A percentile compares a stretch with the other conserved stretches of the same genome.
Evolutionary conservation across 1,140 invertebrate genomes (phyloP).

Genomic region (Sinella curviseta): DNA sequence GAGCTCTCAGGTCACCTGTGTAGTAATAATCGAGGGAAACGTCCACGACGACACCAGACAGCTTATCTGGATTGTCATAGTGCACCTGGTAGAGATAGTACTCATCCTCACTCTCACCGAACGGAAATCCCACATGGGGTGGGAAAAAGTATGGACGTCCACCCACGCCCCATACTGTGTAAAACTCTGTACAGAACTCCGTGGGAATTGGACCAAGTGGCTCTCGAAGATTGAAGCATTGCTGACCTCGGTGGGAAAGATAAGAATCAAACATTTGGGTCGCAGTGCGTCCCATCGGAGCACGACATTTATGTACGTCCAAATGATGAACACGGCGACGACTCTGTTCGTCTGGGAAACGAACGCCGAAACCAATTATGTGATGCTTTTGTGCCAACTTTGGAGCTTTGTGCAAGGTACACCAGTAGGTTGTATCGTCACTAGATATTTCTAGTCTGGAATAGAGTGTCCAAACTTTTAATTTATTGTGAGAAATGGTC

Average conservation of each 20-base stretch:
- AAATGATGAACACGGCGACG: slow-evolving; percentile 8
- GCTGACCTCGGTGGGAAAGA: neutral
- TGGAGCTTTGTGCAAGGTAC: neutral
- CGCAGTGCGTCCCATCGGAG: neutral
- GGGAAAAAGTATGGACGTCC: neutral
- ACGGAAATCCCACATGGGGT: neutral
- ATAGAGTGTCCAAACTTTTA: neutral
- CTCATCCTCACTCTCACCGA: neutral
- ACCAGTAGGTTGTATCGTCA: slow-evolving; percentile 45
- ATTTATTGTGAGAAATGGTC: slow-evolving; percentile 40
- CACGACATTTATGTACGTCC: neutral
- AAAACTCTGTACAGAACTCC: too few species aligned
- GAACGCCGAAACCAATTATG: too few species aligned
- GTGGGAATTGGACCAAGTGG: too few species aligned
- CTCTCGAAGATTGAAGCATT: neutral
- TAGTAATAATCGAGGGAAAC: neutral
- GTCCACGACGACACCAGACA: neutral
- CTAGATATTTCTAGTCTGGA: too few species aligned
- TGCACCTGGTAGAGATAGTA: neutral
- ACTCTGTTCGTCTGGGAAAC: too few species aligned
- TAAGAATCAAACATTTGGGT: neutral
- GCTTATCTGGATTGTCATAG: slow-evolving; percentile 5
- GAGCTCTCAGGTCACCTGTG: neutral
- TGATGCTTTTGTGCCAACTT: neutral
- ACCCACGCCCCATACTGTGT: neutral